A percentile compares a stretch with the other conserved stretches of the same genome.
Evolutionary conservation across 2,888 invertebrate species (phyloP).

Genomic region (Macaria liturata): DNA sequence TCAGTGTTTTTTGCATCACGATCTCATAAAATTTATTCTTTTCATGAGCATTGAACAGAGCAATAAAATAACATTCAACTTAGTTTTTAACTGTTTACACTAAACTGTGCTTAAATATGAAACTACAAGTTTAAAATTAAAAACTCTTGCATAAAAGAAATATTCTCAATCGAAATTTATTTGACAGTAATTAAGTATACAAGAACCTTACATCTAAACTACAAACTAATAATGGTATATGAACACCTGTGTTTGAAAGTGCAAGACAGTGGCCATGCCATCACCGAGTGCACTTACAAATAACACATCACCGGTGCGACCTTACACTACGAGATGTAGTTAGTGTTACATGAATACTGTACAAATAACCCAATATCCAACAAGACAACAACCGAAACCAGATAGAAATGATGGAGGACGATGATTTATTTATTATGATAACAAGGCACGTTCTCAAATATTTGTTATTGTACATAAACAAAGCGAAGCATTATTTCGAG

Average conservation of each 20-base stretch:
- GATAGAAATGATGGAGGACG: conserved; percentile 28
- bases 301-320: conserved; percentile 8
- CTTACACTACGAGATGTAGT: conserved; percentile 5
- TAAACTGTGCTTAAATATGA: no score
- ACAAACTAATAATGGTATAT: no score
- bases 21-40: no score
- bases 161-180: no score
- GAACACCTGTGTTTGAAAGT: conserved; percentile 3
- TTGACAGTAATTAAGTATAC: no score
- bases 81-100: no score
- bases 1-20: no score
- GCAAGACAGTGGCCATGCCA: conserved; percentile 5
- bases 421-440: conserved; percentile 19
- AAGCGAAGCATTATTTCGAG: conserved; percentile 64
- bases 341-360: conserved; percentile 26
- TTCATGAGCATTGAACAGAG: no score
- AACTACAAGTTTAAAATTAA: no score
- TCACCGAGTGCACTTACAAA: neutral
- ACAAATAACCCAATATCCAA: conserved; percentile 32
- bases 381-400: conserved; percentile 25
- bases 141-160: no score
- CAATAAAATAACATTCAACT: no score
- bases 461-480: conserved; percentile 56
- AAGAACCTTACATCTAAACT: no score
- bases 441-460: conserved; percentile 63